Percentiles rank a stretch among this genome's conserved stretches.
Evolutionary conservation across 2,888 invertebrate genomes (phyloP).

Genomic region (Tenthredo mesomela): DNA sequence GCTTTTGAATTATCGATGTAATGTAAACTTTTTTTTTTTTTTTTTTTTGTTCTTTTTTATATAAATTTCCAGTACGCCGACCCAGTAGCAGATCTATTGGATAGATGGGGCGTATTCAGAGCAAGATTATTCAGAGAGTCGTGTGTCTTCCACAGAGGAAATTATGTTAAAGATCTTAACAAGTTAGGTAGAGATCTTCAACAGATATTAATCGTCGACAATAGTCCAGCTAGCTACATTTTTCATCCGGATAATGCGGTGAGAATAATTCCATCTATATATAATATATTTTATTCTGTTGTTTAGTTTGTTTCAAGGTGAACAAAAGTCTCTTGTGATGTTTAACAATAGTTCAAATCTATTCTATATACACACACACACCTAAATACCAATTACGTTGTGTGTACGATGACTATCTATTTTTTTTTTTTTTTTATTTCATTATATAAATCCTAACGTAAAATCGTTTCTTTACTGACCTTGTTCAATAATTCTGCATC

Average conservation of each 20-base stretch:
- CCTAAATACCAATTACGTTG: no score
- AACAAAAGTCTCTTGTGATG: background rate
- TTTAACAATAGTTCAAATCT: no score
- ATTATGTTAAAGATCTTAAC: slow-evolving; percentile 99
- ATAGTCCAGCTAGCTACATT: slow-evolving; percentile 99
- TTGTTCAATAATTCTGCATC: background rate
- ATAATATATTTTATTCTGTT: background rate
- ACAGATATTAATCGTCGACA: slow-evolving; percentile 99
- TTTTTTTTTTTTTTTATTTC: background rate
- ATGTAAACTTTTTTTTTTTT: background rate
- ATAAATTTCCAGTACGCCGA: slow-evolving; percentile 93
- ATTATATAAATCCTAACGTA: background rate
- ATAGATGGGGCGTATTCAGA: slow-evolving; percentile 98
- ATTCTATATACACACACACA: no score
- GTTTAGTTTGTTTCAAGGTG: background rate
- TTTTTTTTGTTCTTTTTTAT: background rate
- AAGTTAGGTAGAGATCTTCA: slow-evolving; percentile 97
- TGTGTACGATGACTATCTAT: background rate
- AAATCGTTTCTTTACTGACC: background rate
- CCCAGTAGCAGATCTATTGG: slow-evolving; percentile 98
- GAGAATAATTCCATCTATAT: slow-evolving; percentile 78
- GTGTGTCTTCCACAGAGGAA: slow-evolving; percentile 99
- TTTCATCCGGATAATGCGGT: slow-evolving; percentile 99
- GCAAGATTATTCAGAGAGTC: slow-evolving; percentile 99
- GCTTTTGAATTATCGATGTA: background rate